Conservation (phyloP, 2,797 vertebrate genomes). For the Ctenochaetus hawaiiensis region DNA sequence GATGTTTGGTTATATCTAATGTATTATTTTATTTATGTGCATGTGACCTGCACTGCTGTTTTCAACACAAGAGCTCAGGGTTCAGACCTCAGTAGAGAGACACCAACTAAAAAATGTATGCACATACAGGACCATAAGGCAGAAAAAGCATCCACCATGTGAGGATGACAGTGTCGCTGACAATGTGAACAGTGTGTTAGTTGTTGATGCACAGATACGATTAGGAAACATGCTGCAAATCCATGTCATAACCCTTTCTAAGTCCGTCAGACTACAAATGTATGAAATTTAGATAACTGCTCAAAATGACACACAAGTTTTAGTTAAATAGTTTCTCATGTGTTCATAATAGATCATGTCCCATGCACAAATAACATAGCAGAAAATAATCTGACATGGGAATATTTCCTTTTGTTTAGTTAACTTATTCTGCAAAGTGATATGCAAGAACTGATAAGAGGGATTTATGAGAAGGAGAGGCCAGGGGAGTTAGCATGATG, state of each 20-base stretch:
- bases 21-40: constrained; percentile 18
- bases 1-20: background rate
- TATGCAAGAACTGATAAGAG: constrained; percentile 7
- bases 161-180: background rate
- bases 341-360: background rate
- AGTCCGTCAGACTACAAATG: background rate
- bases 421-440: constrained; percentile 20
- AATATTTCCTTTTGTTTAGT: constrained; percentile 26
- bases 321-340: background rate
- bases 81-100: background rate
- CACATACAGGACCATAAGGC: background rate
- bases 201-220: background rate
- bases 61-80: background rate
- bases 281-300: background rate
- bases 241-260: background rate
- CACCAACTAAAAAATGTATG: constrained; percentile 1
- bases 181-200: background rate
- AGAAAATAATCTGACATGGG: constrained; percentile 10
- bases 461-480: constrained; percentile 2
- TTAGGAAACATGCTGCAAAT: background rate
- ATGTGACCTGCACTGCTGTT: background rate
- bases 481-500: background rate
- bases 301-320: background rate
- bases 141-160: background rate
- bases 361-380: background rate